Evolutionary conservation across 2,113 vertebrate genomes (phyloP), one percentile per base, ranked within the genome.

Genomic region (Tiliqua scincoides): DNA sequence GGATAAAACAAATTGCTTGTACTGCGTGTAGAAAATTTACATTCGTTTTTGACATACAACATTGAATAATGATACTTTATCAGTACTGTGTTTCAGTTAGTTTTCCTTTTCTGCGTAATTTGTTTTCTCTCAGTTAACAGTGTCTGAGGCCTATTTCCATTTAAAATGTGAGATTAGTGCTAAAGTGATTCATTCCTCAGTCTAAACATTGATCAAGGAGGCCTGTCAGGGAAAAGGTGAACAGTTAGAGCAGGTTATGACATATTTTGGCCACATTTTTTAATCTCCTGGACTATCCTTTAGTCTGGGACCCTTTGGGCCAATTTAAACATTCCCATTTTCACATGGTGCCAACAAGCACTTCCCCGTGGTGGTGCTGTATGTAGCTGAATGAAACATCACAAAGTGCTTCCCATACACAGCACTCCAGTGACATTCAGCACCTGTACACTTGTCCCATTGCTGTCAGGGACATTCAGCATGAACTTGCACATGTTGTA

Each of bases 31-130:
- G 54, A 32, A 59, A 77, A 68, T 10, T 25, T 32, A 35, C n/a
- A 88, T 75, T 1, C 48, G 25, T 59, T 14, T 77, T 75, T 84
- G 89, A 71, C 71, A 86, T 57, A 73, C 67, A n/a, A 37, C 63
- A 72, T 37, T 87, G 43, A 79, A 84, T 84, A 40, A 70, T 83
- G 15, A 43, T 30, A 57, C 62, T 25, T 88, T 82, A 73, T 70
- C 83, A 25, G 63, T 89, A 52, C 27, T 84, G 17, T 57, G 21
- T 71, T 83, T 72, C 5, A 43, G 23, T 61, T 27, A 72, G 2
- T 27, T 40, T 6, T 27, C 37, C 3, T 83, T 83, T 73, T 83
- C 37, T 65, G 8, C 17, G 65, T 82, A 52, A 72, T 72, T 12
- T 30, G n/a, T 71, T 71, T 37, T 57, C 32, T 37, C 59, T 71